These are phyloP conservation scores for Epicampocera succincta DNA, from an alignment of 2,888 invertebrate species.

Conservation along the genomic window DNA sequence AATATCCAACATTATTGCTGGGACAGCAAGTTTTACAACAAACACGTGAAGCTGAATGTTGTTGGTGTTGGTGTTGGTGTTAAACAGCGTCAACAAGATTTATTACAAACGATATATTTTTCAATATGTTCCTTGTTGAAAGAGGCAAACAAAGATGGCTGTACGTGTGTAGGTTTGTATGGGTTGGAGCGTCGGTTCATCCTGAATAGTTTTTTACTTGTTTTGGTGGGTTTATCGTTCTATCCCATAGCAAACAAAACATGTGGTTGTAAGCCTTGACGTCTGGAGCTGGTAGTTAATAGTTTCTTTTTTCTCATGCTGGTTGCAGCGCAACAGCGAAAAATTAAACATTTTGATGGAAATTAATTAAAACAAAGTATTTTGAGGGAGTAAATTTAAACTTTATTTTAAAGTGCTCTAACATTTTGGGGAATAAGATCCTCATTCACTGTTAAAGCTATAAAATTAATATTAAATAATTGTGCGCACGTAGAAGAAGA, in stretches of 20 bases:
- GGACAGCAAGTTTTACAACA: neutral
- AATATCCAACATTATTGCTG: conserved; percentile 34
- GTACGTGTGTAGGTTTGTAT: neutral
- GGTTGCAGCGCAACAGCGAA: neutral
- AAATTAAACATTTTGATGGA: neutral
- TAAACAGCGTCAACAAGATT: conserved; percentile 61
- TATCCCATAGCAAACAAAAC: neutral
- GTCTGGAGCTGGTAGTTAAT: neutral
- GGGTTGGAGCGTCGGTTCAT: neutral
- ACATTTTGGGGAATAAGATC: no score
- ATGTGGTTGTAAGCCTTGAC: conserved; percentile 21
- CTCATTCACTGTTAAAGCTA: no score
- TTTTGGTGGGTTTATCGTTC: neutral
- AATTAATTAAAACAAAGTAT: conserved; percentile 16
- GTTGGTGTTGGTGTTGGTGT: conserved; percentile 48
- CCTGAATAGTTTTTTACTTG: conserved; percentile 7
- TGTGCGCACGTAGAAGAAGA: no score
- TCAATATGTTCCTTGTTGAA: conserved; percentile 46
- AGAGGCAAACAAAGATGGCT: neutral
- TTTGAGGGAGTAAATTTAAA: no score
- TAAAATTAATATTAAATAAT: no score
- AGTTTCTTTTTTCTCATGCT: neutral
- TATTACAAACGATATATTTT: conserved; percentile 54
- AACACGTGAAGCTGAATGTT: conserved; percentile 23
- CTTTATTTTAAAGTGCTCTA: no score